Evolutionary conservation across 2,797 vertebrate species (phyloP).

Genomic region (Zalophus californianus): DNA sequence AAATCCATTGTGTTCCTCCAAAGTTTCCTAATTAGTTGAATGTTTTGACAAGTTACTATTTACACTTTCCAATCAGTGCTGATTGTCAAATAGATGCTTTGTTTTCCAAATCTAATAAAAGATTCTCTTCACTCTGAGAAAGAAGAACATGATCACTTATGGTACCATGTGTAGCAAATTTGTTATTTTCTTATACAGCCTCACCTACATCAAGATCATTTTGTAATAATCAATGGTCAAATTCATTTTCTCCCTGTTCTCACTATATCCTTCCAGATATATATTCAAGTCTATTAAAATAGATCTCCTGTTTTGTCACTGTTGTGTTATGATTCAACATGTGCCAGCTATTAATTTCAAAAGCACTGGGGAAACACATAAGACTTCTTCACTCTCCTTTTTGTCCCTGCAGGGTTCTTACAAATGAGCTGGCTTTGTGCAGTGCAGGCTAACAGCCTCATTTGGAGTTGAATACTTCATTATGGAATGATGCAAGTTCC

Average conservation of each 20-base stretch:
- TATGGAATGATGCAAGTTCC: not conserved
- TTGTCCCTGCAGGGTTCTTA: not conserved
- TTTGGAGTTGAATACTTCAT: slow-evolving; percentile 5
- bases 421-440: not conserved
- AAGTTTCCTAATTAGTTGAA: not conserved
- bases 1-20: not conserved
- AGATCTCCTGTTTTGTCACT: not conserved
- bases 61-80: not conserved
- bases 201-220: not conserved
- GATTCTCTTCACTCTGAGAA: not conserved
- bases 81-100: not conserved
- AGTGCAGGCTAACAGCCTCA: not conserved
- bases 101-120: slow-evolving; percentile 16
- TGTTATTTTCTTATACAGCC: not conserved
- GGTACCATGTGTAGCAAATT: not conserved
- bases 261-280: not conserved
- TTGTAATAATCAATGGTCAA: slow-evolving; percentile 30
- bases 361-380: not conserved
- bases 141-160: not conserved
- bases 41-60: slow-evolving; percentile 8
- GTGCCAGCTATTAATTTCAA: slow-evolving; percentile 36
- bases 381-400: not conserved
- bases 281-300: not conserved
- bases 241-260: slow-evolving; percentile 31
- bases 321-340: slow-evolving; percentile 30